Conservation (phyloP, 53 echinoderm and acorn worm genomes). For the Apostichopus leukothele region DNA sequence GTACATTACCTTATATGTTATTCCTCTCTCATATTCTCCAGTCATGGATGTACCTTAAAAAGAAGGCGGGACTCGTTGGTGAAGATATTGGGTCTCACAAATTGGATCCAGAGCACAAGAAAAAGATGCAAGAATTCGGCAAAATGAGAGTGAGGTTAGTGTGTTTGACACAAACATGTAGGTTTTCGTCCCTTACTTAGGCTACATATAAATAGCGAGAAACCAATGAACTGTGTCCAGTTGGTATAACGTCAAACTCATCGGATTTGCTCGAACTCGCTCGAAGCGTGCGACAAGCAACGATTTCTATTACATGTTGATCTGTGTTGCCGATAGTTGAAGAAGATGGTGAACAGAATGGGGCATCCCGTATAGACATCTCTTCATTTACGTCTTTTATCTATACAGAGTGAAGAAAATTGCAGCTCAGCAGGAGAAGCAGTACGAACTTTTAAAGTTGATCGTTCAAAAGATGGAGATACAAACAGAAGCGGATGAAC, state of each 20-base stretch:
- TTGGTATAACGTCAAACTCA: too few relatives aligned
- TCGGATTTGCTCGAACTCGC: too few relatives aligned
- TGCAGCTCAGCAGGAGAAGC: constrained; percentile 77
- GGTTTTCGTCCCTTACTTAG: too few relatives aligned
- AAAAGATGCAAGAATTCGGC: constrained; percentile 35
- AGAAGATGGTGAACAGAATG: too few relatives aligned
- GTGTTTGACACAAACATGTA: not conserved
- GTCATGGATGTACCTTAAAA: constrained; percentile 34
- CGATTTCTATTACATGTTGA: too few relatives aligned
- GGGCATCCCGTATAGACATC: too few relatives aligned
- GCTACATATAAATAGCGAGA: too few relatives aligned
- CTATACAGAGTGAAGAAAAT: constrained; percentile 69
- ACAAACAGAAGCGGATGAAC: constrained; percentile 79
- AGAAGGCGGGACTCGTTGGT: constrained; percentile 21
- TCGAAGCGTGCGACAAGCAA: too few relatives aligned
- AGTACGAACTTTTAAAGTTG: constrained; percentile 76
- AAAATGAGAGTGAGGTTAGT: constrained; percentile 21
- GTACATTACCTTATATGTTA: too few relatives aligned
- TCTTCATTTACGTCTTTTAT: not conserved
- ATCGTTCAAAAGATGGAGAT: constrained; percentile 99
- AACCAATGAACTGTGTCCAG: too few relatives aligned
- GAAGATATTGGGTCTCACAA: not conserved
- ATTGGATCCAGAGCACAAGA: constrained; percentile 5
- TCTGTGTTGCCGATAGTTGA: too few relatives aligned
- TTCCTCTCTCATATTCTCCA: not conserved